Evolutionary conservation across 2,888 invertebrate genomes (phyloP).

Genomic region (Stomorhina lunata): DNA sequence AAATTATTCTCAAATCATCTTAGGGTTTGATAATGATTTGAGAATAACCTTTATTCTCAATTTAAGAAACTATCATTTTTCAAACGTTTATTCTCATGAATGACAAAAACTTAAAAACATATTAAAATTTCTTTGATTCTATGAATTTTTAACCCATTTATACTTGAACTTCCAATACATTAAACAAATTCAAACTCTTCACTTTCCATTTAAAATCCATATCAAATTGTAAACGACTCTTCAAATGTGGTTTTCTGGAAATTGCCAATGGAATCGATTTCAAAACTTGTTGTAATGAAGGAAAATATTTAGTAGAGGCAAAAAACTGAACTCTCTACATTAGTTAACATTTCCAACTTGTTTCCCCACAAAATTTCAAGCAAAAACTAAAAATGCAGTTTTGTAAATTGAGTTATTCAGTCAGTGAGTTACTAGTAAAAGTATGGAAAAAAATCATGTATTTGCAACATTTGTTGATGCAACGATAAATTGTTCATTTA

Average conservation of each 20-base stretch:
- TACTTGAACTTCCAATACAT: not conserved
- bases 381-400: conserved; percentile 12
- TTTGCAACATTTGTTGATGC: conserved; percentile 34
- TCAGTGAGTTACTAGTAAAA: conserved; percentile 43
- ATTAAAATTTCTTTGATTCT: not conserved
- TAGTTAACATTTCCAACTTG: not conserved
- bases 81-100: too few species aligned
- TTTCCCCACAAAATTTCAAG: not conserved
- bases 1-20: too few species aligned
- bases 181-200: not conserved
- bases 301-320: not conserved
- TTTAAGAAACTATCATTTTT: too few species aligned
- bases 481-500: conserved; percentile 28
- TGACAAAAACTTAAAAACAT: too few species aligned
- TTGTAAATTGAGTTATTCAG: conserved; percentile 48
- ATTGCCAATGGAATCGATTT: conserved; percentile 37
- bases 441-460: not conserved
- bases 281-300: conserved; percentile 31
- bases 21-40: too few species aligned
- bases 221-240: not conserved
- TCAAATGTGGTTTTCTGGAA: conserved; percentile 3
- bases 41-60: too few species aligned
- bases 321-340: not conserved
- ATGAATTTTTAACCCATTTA: not conserved
- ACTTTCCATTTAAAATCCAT: not conserved